Base-by-base conservation (phyloP, 2,888 invertebrate genomes). In the Thera britannica region DNA sequence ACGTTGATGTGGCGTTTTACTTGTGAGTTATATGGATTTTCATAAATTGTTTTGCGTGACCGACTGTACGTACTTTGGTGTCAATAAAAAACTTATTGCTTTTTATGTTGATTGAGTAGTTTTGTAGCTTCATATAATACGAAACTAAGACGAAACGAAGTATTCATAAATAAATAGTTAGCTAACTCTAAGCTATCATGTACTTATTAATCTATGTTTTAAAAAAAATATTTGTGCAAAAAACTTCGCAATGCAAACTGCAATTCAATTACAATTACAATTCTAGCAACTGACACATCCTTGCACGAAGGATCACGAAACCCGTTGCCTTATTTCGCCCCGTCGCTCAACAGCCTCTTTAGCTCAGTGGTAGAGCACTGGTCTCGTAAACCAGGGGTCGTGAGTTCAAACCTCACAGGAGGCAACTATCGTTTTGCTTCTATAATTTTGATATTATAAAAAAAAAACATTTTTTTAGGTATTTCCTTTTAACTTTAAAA, bases 371-470 rank as follows among this genome's bases (percentile, higher is more conserved):
- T 95, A 96, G 96, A 96, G 96, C 96, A 95, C 96, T 96, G 95
- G 96, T 96, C 96, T 96, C 95, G 96, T 96, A 96, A 96, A 96
- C 96, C 95, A 96, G 96, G 95, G 96, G 96, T 96, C 96, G 96
- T 95, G 96, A 90, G 90, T 90, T 89, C 90, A 90, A 89, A 85
- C 89, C 90, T 89, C 90, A 90, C 89, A 90, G 89, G 89, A 90
- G 90, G 89, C 89, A 89, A 3, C 0, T 0, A 49, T 72, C 73
- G 75, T 73, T 62, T 35, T 51, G 12, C 35, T 2, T 62, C 3
- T 11, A 62, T 70, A 67, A 49, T 35, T 56, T 59, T 36, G 35
- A 23, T 34, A 59, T 54, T 48, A 7, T 23, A 38, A 38, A 38
- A 2, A 2, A 51, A 12, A 51, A 23, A 1, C 4, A 11, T 6